Evolutionary conservation across 2,113 vertebrate genomes (phyloP).

Genomic region (rabbit (Oryctolagus cuniculus)): DNA sequence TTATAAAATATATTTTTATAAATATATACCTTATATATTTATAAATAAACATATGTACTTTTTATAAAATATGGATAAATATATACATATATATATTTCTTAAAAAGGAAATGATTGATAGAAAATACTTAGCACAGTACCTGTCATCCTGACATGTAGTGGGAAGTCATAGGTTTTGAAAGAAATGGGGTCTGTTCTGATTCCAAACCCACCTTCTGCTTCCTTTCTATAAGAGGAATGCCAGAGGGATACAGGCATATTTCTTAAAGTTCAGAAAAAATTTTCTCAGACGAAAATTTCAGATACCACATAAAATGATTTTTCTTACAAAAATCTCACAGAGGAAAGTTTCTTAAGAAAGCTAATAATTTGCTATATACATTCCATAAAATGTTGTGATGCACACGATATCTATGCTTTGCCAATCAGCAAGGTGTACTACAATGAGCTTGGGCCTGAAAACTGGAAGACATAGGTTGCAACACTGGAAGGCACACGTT

Average conservation of each 20-base stretch:
- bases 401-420: conserved; percentile 59
- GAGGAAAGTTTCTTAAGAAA: conserved; percentile 44
- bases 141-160: not conserved
- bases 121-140: not conserved
- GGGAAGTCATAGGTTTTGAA: conserved; percentile 8
- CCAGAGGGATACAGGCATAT: not conserved
- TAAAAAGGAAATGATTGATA: not conserved
- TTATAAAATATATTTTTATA: too few relatives aligned
- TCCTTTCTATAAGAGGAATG: not conserved
- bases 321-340: conserved; percentile 19
- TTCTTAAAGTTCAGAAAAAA: conserved; percentile 31
- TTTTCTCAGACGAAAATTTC: conserved; percentile 24
- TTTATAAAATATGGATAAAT: too few relatives aligned
- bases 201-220: conserved; percentile 12
- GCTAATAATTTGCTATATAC: conserved; percentile 56
- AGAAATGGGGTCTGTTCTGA: not conserved
- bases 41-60: too few relatives aligned
- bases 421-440: not conserved
- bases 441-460: not conserved
- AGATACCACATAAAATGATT: conserved; percentile 47
- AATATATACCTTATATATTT: too few relatives aligned
- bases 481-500: not conserved
- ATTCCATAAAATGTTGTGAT: conserved; percentile 32
- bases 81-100: too few relatives aligned
- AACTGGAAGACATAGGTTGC: not conserved